Evolutionary conservation across 2,888 invertebrate species (phyloP), one percentile per base, ranked within the genome.

Genomic region (Nemotelus nigrinus): DNA sequence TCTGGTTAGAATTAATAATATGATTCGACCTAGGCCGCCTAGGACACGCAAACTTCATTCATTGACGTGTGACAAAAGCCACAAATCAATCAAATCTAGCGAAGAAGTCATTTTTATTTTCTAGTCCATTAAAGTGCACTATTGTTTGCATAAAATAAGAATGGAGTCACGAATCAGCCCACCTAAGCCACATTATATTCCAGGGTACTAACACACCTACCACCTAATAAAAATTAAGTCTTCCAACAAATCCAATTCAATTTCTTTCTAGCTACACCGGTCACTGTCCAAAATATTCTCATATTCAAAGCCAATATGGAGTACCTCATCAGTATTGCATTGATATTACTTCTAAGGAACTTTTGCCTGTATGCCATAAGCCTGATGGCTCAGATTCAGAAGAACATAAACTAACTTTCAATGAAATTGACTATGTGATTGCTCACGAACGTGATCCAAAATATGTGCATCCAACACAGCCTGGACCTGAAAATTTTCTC

Each of bases 131-230:
- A 25, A 25, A 25, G 25, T 25, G 25, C 25, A 25, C 25, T 25
- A 25, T 25, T 25, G 25, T 25, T 25, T 25, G 25, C 25, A 25
- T 25, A 25, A 25, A 25, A 25, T 25, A 25, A 63, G 7, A 41
- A 63, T 63, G 63, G 6, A 41, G 43, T 41, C 7, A 7, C 39
- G 39, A 43, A 43, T 63, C 43, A 43, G 8, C 10, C 63, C 63
- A 63, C 90, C 91, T 64, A 90, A 92, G 83, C 92, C 92, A 0
- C 92, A 92, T 85, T 91, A 90, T 79, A 90, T 92, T 79, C 92
- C 92, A 72, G 92, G 92, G 92, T 92, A 86, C 85, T 41, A 41
- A 41, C 25, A 5, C 43, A 39, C 5, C 7, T 3, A 63, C 7
- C 43, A n/a, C 4, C 43, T 7, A 63, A 3, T 3, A 63, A 7